Conservation (phyloP, 1,140 invertebrate species). For the Heliconius hermathena region DNA sequence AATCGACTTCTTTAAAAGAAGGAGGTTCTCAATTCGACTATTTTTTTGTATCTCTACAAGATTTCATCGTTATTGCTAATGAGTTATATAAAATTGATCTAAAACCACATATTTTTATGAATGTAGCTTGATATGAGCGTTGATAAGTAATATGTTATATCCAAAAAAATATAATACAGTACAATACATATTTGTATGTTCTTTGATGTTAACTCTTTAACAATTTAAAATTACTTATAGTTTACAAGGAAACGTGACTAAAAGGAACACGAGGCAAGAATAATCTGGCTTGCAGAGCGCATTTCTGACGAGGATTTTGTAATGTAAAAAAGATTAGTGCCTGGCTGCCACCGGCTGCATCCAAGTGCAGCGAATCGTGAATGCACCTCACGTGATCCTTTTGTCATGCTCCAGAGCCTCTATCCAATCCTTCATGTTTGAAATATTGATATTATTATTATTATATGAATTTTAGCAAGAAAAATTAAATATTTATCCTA, state of each 20-base stretch:
- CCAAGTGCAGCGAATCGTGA: constrained; percentile 4
- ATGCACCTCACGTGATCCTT: background rate
- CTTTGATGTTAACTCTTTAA: background rate
- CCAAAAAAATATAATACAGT: background rate
- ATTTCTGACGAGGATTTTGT: constrained; percentile 6
- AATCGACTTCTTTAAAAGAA: too few species aligned
- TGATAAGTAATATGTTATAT: background rate
- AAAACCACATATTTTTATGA: too few species aligned
- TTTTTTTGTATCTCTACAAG: too few species aligned
- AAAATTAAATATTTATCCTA: background rate
- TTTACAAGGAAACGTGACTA: background rate
- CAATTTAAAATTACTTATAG: background rate
- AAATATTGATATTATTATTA: constrained; percentile 10
- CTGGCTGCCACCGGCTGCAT: background rate
- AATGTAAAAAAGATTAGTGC: constrained; percentile 13
- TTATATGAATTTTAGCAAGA: background rate
- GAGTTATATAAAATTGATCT: too few species aligned
- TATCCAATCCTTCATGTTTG: background rate
- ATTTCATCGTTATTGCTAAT: too few species aligned
- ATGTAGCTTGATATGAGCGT: too few species aligned
- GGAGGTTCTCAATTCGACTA: too few species aligned
- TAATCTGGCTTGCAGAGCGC: background rate
- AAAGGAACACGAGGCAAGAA: background rate
- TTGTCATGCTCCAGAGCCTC: background rate
- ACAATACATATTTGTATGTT: background rate